Base-by-base conservation (phyloP, 2,113 vertebrate genomes). In the Chiloscyllium plagiosum region DNA sequence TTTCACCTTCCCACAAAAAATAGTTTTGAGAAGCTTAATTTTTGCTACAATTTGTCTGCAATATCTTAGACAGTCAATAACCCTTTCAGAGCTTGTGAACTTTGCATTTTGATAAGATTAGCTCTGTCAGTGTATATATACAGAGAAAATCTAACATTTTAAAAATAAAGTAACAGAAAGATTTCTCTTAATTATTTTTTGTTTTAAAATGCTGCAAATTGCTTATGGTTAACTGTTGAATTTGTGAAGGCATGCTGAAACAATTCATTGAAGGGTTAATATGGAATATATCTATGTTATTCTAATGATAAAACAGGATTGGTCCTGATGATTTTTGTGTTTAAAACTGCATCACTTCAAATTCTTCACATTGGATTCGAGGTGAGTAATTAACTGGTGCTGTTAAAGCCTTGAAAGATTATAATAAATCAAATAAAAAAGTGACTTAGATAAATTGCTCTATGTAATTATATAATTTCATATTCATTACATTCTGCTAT, bases 391-490 rank as follows among this genome's bases (percentile, higher is more conserved):
- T 95, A 95, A 72, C 68, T 95, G 47, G 94, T 72, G 94, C 68
- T 95, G 94, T 61, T 95, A 96, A 96, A 96, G 97, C 97, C 97
- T 98, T 97, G 97, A 97, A 97, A 97, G 97, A 97, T 97, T 97
- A 97, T 98, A 97, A 98, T 98, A 98, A 98, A 98, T 97, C 97
- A 97, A 96, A 97, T 98, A 97, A 98, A 98, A 98, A 97, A 96
- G 96, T 98, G 98, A 97, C 98, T 97, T 96, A 96, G 97, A 98
- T 98, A 97, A 96, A 97, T 98, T 97, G 97, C 96, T 61, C 96
- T 65, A 80, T 97, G 97, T 98, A 98, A 98, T 98, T 98, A 98
- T 97, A 97, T 97, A 97, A 98, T 97, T 97, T 96, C 97, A 97
- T 96, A 96, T 97, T 97, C 97, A 97, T 97, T 97, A 97, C 96